These are phyloP conservation scores for Catharus fuscescens DNA, from an alignment of 2,113 vertebrate species.

Conservation along the genomic window DNA sequence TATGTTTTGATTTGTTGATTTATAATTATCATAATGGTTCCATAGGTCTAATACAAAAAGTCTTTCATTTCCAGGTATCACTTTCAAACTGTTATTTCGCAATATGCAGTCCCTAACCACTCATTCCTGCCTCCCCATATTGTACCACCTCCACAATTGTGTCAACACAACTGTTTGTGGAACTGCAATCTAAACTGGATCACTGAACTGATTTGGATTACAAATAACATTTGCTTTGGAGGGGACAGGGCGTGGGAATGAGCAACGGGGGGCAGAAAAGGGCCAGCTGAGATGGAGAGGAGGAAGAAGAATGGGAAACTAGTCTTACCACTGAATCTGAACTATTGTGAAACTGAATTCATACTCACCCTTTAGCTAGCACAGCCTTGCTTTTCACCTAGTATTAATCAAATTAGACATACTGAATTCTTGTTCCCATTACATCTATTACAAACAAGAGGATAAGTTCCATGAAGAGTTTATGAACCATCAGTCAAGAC, in stretches of 20 bases:
- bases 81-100: conserved; percentile 24
- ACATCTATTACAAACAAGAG: background rate
- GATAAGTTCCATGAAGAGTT: background rate
- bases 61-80: conserved; percentile 9
- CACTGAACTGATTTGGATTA: conserved; percentile 49
- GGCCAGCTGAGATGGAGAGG: background rate
- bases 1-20: background rate
- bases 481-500: background rate
- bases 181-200: conserved; percentile 48
- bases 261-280: conserved; percentile 16
- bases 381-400: background rate
- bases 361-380: background rate
- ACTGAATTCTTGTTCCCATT: background rate
- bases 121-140: background rate
- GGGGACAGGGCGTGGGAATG: conserved; percentile 22
- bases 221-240: conserved; percentile 51
- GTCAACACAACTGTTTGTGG: conserved; percentile 59
- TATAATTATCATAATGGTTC: background rate
- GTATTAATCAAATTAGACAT: background rate
- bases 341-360: background rate
- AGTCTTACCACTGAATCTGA: background rate
- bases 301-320: background rate
- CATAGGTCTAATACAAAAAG: background rate
- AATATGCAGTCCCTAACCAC: background rate
- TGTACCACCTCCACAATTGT: conserved; percentile 53